These are phyloP conservation scores for Hemicrepidius hirtus DNA, from an alignment of 2,888 invertebrate species.

Conservation along the genomic window DNA sequence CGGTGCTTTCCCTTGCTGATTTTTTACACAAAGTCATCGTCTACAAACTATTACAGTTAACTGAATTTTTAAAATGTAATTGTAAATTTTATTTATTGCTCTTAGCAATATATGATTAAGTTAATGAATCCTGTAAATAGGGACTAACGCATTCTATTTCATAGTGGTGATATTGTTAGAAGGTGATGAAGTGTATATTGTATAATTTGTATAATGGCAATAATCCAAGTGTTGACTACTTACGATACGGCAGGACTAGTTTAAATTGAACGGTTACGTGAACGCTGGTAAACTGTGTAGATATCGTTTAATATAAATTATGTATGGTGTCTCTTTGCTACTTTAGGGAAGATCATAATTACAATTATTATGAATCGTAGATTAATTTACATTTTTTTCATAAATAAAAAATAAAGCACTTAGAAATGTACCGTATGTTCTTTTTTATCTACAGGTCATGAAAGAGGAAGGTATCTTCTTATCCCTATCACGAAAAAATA, in stretches of 20 bases:
- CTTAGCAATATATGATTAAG: constrained; percentile 33
- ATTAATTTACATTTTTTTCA: constrained; percentile 82
- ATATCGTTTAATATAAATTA: constrained; percentile 64
- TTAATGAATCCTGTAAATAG: constrained; percentile 48
- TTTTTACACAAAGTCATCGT: background rate
- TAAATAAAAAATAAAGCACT: constrained; percentile 78
- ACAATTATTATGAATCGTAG: constrained; percentile 71
- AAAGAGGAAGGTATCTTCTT: too few relatives aligned
- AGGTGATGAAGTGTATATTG: constrained; percentile 60
- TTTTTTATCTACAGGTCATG: background rate
- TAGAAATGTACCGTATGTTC: constrained; percentile 47
- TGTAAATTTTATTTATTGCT: constrained; percentile 48
- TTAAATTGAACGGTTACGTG: constrained; percentile 58
- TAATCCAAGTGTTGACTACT: constrained; percentile 61
- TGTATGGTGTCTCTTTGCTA: constrained; percentile 65
- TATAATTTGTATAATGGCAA: constrained; percentile 65
- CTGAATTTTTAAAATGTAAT: constrained; percentile 7
- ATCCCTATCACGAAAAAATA: too few relatives aligned
- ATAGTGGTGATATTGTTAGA: constrained; percentile 59
- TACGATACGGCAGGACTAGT: constrained; percentile 61
- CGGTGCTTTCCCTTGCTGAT: constrained; percentile 28
- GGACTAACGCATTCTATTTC: constrained; percentile 31
- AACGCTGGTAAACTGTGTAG: constrained; percentile 62
- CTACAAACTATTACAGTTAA: background rate
- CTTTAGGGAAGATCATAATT: constrained; percentile 63